Conservation (phyloP, 2,113 vertebrate species). For the Dipodomys merriami region DNA sequence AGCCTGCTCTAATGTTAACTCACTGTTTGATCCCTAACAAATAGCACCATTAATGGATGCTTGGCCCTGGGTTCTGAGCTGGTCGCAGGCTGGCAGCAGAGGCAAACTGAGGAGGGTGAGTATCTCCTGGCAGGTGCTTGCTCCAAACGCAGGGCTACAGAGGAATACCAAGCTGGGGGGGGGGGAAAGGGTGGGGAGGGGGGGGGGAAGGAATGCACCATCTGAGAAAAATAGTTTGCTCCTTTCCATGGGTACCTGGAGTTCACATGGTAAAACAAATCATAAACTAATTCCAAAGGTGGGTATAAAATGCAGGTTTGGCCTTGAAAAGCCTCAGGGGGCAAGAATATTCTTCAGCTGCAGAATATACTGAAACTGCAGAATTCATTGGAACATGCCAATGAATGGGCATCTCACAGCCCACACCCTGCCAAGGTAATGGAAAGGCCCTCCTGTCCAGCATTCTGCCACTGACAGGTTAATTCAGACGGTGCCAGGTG, state of each 20-base stretch:
- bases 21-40: neutral
- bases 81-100: neutral
- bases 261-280: neutral
- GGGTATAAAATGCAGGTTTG: neutral
- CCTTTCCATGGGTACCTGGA: neutral
- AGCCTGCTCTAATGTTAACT: neutral
- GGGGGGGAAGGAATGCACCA: neutral
- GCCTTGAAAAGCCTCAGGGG: neutral
- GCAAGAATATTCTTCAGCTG: neutral
- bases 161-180: neutral
- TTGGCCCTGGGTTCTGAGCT: neutral
- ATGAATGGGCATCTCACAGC: neutral
- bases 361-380: neutral
- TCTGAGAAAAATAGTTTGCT: neutral
- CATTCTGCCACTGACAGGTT: neutral
- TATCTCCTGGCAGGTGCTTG: neutral
- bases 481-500: neutral
- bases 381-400: neutral
- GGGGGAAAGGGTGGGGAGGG: neutral
- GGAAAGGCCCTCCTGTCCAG: neutral
- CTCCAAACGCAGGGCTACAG: neutral
- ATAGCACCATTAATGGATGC: neutral
- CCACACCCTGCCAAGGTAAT: neutral
- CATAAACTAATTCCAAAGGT: neutral
- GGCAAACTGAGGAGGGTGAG: fast-evolving